phyloP scores from a whole-genome alignment of 2,797 vertebrate species.

The Vultur gryphus region DNA sequence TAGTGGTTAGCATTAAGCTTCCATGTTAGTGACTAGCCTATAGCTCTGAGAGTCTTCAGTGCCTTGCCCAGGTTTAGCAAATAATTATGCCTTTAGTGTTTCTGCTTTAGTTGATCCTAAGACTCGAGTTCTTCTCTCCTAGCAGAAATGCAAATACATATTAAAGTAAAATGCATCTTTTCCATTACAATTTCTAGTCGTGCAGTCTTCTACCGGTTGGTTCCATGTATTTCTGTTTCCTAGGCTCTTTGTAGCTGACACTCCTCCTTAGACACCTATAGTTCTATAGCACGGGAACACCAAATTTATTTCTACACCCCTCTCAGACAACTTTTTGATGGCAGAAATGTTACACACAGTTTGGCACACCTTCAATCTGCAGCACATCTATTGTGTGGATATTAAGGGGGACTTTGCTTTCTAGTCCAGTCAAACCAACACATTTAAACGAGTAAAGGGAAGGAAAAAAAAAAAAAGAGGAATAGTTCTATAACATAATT shows the following conservation, averaged over 20 bases:
- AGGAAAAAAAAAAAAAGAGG: not conserved
- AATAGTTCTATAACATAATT: slow-evolving; percentile 13
- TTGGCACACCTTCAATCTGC: not conserved
- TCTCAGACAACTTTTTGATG: not conserved
- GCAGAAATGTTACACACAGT: not conserved
- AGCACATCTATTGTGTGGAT: not conserved
- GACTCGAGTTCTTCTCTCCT: not conserved
- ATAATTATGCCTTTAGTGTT: not conserved
- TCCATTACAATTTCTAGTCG: not conserved
- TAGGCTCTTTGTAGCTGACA: not conserved
- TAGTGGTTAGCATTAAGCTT: not conserved
- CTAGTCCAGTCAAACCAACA: not conserved
- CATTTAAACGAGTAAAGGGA: not conserved
- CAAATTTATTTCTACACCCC: not conserved
- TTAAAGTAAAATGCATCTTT: not conserved
- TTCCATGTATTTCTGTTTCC: not conserved
- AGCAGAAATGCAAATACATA: not conserved
- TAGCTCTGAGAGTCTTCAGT: not conserved
- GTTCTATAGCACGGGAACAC: not conserved
- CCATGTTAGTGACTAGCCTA: not conserved
- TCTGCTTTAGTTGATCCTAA: not conserved
- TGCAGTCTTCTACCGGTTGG: not conserved
- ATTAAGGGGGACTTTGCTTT: not conserved
- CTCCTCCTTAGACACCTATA: not conserved
- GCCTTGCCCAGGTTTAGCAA: not conserved